These are phyloP conservation scores for Jaculus jaculus DNA, from an alignment of 2,113 vertebrate genomes.

Conservation along the genomic window DNA sequence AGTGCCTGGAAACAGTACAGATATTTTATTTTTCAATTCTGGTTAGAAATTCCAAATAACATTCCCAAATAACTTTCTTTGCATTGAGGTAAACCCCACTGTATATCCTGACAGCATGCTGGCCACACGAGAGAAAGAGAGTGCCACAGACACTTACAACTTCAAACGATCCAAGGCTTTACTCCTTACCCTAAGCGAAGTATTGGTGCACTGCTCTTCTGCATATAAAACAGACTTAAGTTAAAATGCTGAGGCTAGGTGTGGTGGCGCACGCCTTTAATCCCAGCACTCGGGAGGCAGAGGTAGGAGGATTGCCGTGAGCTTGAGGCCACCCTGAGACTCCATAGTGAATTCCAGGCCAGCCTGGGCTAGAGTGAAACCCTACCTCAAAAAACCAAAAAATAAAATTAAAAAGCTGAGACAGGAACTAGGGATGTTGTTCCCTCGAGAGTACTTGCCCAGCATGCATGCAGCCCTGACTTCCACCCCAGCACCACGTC, in stretches of 20 bases:
- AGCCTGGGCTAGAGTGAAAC: too few species aligned
- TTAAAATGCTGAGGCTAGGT: not conserved
- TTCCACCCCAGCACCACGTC: too few species aligned
- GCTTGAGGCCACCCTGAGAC: too few species aligned
- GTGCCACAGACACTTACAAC: not conserved
- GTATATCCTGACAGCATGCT: not conserved
- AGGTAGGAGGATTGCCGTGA: too few species aligned
- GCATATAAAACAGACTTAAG: slow-evolving; percentile 27
- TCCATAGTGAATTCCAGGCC: too few species aligned
- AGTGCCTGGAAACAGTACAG: slow-evolving; percentile 85
- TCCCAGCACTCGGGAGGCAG: too few species aligned
- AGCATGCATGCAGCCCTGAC: too few species aligned
- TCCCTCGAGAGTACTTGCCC: too few species aligned
- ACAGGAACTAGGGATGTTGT: too few species aligned
- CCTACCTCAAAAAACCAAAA: too few species aligned
- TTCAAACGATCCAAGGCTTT: slow-evolving; percentile 12
- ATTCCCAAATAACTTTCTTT: slow-evolving; percentile 52
- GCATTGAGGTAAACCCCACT: not conserved
- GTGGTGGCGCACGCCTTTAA: too few species aligned
- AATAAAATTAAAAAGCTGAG: not conserved
- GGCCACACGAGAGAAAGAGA: not conserved
- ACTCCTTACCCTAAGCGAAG: not conserved
- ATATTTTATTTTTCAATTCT: slow-evolving; percentile 80
- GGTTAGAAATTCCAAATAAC: slow-evolving; percentile 2
- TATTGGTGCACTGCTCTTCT: not conserved